Conservation (phyloP, 2,797 vertebrate species). For the Microctenopoma lineatum region DNA sequence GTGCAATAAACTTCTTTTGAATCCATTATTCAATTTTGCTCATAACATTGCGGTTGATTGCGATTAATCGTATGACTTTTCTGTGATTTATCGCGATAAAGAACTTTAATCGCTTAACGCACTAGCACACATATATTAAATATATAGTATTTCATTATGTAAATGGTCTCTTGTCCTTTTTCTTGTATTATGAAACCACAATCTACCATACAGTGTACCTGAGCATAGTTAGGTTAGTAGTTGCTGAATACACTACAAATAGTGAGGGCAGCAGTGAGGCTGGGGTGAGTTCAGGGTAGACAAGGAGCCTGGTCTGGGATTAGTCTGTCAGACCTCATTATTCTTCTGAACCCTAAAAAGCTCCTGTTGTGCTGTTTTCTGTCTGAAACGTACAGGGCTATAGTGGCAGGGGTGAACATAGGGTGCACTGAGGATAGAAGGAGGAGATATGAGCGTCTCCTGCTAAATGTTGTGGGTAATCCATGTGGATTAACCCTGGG, state of each 20-base stretch:
- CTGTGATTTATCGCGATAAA: too few species aligned
- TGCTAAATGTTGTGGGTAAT: constrained; percentile 80
- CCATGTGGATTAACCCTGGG: constrained; percentile 80
- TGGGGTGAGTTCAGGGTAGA: constrained; percentile 50
- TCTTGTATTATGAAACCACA: background rate
- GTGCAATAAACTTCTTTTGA: too few species aligned
- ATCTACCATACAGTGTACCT: background rate
- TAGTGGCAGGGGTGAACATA: constrained; percentile 44
- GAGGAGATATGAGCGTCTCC: constrained; percentile 62
- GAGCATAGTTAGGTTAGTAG: constrained; percentile 26
- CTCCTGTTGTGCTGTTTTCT: constrained; percentile 63
- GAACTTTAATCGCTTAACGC: too few species aligned
- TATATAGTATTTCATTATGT: background rate
- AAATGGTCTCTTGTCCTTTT: background rate
- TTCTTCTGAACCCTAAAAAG: constrained; percentile 63
- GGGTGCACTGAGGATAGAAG: constrained; percentile 30
- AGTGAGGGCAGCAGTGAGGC: constrained; percentile 32
- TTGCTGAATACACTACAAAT: constrained; percentile 21
- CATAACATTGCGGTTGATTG: too few species aligned
- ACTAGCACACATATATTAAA: too few species aligned
- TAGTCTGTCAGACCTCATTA: constrained; percentile 79
- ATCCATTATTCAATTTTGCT: too few species aligned
- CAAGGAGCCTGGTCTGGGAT: constrained; percentile 70
- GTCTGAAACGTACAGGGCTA: constrained; percentile 57
- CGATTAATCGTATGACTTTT: too few species aligned